A percentile compares a stretch with the other conserved stretches of the same genome.
Evolutionary conservation across 2,888 invertebrate genomes (phyloP).

Genomic region (Agrilus cyanescens): DNA sequence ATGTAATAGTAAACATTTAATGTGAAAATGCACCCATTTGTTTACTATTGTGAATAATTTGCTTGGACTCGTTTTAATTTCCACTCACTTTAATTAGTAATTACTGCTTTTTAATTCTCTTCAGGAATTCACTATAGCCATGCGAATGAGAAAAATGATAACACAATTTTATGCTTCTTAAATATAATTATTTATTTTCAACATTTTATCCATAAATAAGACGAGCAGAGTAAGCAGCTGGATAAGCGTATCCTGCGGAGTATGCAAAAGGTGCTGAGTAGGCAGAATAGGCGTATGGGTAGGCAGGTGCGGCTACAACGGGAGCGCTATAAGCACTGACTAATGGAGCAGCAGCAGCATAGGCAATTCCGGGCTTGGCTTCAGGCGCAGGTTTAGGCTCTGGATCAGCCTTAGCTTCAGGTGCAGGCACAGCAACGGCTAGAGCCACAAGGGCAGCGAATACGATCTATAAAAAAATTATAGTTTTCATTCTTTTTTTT

Average conservation of each 20-base stretch:
- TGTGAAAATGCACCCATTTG: too few relatives aligned
- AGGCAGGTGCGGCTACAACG: conserved; percentile 1
- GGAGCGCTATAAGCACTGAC: background rate
- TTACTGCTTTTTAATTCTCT: too few relatives aligned
- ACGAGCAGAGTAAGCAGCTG: conserved; percentile 13
- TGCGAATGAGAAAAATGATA: too few relatives aligned
- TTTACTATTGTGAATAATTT: too few relatives aligned
- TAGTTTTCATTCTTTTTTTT: too few relatives aligned
- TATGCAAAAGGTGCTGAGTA: background rate
- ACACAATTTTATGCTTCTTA: too few relatives aligned
- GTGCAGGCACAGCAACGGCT: conserved; percentile 34
- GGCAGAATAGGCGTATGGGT: background rate
- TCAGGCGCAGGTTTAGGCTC: conserved; percentile 22
- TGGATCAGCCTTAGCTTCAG: conserved; percentile 24
- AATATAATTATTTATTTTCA: too few relatives aligned
- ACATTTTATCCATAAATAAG: conserved; percentile 13
- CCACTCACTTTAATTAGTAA: too few relatives aligned
- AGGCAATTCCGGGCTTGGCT: conserved; percentile 28
- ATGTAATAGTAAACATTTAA: too few relatives aligned
- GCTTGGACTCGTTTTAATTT: too few relatives aligned
- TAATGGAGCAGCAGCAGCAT: conserved; percentile 10
- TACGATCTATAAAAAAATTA: conserved; percentile 6
- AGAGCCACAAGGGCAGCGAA: conserved; percentile 5
- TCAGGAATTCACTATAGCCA: too few relatives aligned
- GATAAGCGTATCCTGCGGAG: conserved; percentile 4